Percentiles rank a stretch among this genome's conserved stretches.
Evolutionary conservation across 64 coral and sea anemone genomes (phyloP).

Genomic region (Exaiptasia diaphana): DNA sequence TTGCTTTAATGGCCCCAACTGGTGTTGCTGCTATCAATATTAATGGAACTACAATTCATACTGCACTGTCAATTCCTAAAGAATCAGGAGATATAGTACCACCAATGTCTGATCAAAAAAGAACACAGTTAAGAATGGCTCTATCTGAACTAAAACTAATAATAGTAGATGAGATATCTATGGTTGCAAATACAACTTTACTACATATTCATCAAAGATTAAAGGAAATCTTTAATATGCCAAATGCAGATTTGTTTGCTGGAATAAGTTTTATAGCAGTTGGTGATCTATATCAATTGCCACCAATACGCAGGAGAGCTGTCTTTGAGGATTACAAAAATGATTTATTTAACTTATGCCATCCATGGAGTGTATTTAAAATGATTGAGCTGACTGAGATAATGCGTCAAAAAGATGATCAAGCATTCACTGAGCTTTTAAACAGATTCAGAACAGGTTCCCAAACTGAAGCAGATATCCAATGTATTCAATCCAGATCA

Average conservation of each 20-base stretch:
- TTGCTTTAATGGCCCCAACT: constrained; percentile 33
- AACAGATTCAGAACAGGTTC: constrained; percentile 42
- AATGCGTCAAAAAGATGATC: constrained; percentile 44
- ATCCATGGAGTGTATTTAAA: constrained; percentile 35
- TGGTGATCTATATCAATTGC: constrained; percentile 48
- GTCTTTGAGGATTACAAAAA: constrained; percentile 36
- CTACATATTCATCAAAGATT: constrained; percentile 27
- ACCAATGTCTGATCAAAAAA: constrained; percentile 39
- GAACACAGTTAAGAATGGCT: constrained; percentile 19
- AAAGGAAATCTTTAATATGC: constrained; percentile 55
- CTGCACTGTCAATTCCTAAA: constrained; percentile 47
- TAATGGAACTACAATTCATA: constrained; percentile 17
- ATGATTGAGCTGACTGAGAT: constrained; percentile 52
- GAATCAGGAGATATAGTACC: constrained; percentile 31
- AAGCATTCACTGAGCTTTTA: constrained; percentile 45
- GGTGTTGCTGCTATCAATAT: neutral
- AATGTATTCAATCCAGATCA: constrained; percentile 9
- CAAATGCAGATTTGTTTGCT: constrained; percentile 60
- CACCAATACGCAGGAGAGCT: constrained; percentile 31
- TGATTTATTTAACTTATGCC: constrained; percentile 30
- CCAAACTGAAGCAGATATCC: constrained; percentile 24
- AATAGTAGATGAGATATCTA: too few relatives aligned
- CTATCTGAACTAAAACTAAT: constrained; percentile 13
- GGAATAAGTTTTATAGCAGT: constrained; percentile 48
- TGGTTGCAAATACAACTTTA: neutral